Conservation (phyloP, 2,797 vertebrate species). For the Amblyraja radiata region DNA sequence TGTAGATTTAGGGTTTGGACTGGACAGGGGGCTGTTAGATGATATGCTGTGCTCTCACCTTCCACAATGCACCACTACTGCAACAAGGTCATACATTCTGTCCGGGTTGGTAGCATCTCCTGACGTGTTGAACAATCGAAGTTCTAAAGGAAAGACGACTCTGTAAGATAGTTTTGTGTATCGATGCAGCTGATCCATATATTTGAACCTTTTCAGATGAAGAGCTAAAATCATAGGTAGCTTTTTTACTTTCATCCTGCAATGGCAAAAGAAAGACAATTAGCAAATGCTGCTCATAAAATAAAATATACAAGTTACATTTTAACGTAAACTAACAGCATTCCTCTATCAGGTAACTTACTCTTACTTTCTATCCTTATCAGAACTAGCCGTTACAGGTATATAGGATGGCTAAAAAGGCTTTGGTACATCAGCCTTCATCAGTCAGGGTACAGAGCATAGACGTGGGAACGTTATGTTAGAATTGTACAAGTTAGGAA, state of each 20-base stretch:
- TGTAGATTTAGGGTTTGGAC: not conserved
- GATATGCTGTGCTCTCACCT: constrained; percentile 53
- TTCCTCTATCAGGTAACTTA: not conserved
- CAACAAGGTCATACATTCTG: constrained; percentile 73
- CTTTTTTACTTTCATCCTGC: constrained; percentile 74
- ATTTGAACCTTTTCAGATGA: constrained; percentile 73
- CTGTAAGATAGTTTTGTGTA: constrained; percentile 73
- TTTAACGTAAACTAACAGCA: not conserved
- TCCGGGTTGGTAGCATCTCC: constrained; percentile 73
- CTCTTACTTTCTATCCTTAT: not conserved
- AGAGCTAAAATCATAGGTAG: constrained; percentile 74
- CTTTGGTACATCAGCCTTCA: too few species aligned
- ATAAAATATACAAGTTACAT: not conserved
- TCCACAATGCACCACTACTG: constrained; percentile 73
- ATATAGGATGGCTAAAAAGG: too few species aligned
- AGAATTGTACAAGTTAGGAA: too few species aligned
- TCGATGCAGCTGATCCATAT: constrained; percentile 73
- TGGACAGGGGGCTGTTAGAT: not conserved
- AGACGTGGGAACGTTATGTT: too few species aligned
- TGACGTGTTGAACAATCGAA: constrained; percentile 71
- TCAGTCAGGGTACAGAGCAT: too few species aligned
- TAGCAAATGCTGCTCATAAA: not conserved
- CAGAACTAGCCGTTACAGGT: too few species aligned
- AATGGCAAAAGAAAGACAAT: constrained; percentile 42
- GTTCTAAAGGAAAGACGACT: constrained; percentile 72